Conservation (phyloP, 1,140 invertebrate species). For the Gryllus bimaculatus region DNA sequence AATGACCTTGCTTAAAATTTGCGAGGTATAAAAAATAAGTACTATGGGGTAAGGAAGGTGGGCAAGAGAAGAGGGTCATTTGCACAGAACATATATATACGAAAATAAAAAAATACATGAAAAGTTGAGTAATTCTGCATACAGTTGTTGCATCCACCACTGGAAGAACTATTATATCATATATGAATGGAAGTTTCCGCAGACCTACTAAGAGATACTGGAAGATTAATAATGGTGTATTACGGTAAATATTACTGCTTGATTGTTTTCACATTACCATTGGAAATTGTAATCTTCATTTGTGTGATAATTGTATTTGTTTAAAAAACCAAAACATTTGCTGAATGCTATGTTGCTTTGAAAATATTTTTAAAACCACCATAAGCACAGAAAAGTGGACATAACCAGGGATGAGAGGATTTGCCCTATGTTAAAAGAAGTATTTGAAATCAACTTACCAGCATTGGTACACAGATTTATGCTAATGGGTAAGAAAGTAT, state of each 20-base stretch:
- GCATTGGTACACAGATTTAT: background rate
- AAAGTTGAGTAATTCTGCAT: slow-evolving; percentile 11
- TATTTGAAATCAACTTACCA: background rate
- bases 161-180: slow-evolving; percentile 18
- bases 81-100: slow-evolving; percentile 11
- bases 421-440: background rate
- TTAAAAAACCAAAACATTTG: background rate
- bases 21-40: slow-evolving; percentile 24
- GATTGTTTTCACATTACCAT: background rate
- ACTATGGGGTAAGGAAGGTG: slow-evolving; percentile 18
- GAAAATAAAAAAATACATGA: slow-evolving; percentile 16
- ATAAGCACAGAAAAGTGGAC: background rate
- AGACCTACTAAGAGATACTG: slow-evolving; percentile 13
- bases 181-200: slow-evolving; percentile 14
- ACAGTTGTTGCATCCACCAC: slow-evolving; percentile 13
- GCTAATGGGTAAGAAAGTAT: background rate
- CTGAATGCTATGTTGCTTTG: background rate
- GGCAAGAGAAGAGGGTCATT: background rate
- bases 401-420: background rate
- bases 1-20: slow-evolving; percentile 8
- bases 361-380: background rate
- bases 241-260: background rate
- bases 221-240: background rate
- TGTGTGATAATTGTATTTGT: background rate
- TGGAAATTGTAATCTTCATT: background rate